Conservation (phyloP, 1,140 invertebrate genomes). For the Gonioctena quinquepunctata region DNA sequence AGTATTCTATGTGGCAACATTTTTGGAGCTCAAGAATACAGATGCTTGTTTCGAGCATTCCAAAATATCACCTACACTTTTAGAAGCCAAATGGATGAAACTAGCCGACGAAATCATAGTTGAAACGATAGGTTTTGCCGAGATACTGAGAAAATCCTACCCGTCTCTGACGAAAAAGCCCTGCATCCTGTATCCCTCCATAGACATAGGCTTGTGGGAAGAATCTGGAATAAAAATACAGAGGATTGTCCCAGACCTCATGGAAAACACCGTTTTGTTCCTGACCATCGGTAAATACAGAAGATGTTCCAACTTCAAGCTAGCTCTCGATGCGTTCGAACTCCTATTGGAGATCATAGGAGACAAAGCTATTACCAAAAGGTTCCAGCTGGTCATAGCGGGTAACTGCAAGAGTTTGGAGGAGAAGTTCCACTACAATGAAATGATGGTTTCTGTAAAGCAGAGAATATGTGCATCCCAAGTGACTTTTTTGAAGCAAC, state of each 20-base stretch:
- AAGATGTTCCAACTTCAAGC: conserved; percentile 45
- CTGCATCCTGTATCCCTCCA: conserved; percentile 37
- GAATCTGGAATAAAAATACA: conserved; percentile 38
- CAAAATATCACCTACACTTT: conserved; percentile 33
- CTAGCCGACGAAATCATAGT: conserved; percentile 44
- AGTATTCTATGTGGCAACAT: conserved; percentile 39
- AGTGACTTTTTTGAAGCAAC: conserved; percentile 43
- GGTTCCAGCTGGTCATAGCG: conserved; percentile 45
- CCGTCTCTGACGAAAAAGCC: conserved; percentile 34
- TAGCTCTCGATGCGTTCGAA: conserved; percentile 45
- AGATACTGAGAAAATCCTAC: conserved; percentile 42
- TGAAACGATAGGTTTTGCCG: conserved; percentile 34
- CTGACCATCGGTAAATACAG: conserved; percentile 42
- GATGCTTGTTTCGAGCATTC: conserved; percentile 34
- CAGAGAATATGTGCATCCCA: conserved; percentile 41
- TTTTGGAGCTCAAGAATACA: conserved; percentile 29
- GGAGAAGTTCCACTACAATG: conserved; percentile 39
- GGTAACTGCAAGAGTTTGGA: conserved; percentile 39
- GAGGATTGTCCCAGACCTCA: conserved; percentile 45
- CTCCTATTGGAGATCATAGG: conserved; percentile 32
- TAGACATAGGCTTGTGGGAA: conserved; percentile 45
- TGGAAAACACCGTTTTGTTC: conserved; percentile 40
- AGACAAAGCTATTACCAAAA: conserved; percentile 28
- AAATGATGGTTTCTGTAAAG: conserved; percentile 38
- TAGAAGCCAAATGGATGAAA: conserved; percentile 40